Evolutionary conservation across 2,113 vertebrate genomes (phyloP).

Genomic region (Ammodytes marinus): DNA sequence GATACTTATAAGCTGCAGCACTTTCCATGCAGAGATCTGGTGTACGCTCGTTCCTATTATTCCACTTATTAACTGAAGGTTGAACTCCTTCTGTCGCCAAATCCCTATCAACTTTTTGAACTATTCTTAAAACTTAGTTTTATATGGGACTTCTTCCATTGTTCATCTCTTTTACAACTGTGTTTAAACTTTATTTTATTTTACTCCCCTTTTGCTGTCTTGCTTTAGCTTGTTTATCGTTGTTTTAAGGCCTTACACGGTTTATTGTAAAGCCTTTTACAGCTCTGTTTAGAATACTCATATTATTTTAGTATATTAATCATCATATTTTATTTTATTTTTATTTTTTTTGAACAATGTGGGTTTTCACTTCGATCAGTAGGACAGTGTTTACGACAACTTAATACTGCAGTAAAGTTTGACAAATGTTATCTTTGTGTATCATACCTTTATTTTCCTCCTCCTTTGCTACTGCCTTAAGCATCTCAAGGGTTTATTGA

Average conservation of each 20-base stretch:
- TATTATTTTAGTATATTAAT: not conserved
- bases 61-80: not conserved
- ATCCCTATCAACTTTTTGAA: not conserved
- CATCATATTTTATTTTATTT: not conserved
- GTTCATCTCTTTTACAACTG: too few relatives aligned
- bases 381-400: not conserved
- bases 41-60: not conserved
- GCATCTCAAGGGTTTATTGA: slow-evolving; percentile 32
- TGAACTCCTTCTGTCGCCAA: not conserved
- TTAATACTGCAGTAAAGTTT: not conserved
- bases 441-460: slow-evolving; percentile 7
- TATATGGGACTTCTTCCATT: not conserved
- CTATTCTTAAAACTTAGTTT: not conserved
- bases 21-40: not conserved
- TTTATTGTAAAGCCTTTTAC: not conserved
- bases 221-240: too few relatives aligned
- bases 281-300: not conserved
- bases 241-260: too few relatives aligned
- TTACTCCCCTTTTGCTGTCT: too few relatives aligned
- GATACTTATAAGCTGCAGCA: not conserved
- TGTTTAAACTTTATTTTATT: too few relatives aligned
- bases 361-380: not conserved
- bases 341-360: not conserved
- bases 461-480: slow-evolving; percentile 18
- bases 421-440: not conserved